Conservation (phyloP, 2,888 invertebrate genomes). For the Leucophenga maculata region DNA sequence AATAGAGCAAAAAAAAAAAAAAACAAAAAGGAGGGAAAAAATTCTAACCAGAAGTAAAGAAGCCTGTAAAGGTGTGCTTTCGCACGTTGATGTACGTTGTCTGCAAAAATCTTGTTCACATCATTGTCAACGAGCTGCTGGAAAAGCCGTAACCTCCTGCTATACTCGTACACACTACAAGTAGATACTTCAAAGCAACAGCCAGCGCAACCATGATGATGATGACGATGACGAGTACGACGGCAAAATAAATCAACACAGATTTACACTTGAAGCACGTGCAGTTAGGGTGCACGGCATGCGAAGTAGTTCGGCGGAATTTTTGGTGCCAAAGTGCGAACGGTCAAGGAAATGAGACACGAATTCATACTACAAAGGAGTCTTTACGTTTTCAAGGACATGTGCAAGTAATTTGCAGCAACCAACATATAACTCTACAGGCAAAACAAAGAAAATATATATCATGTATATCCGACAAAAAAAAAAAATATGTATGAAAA, state of each 20-base stretch:
- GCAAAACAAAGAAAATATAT: too few species aligned
- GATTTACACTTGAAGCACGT: constrained; percentile 16
- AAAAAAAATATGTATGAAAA: too few species aligned
- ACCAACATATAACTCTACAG: too few species aligned
- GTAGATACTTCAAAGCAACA: too few species aligned
- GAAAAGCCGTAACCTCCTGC: too few species aligned
- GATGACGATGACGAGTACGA: too few species aligned
- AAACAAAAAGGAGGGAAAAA: neutral
- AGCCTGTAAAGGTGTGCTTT: constrained; percentile 3
- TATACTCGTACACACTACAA: too few species aligned
- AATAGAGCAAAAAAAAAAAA: neutral
- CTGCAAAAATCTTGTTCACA: neutral
- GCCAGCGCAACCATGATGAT: neutral
- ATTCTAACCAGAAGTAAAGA: neutral
- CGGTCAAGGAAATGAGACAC: constrained; percentile 24
- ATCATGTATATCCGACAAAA: too few species aligned
- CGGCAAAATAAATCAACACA: constrained; percentile 23
- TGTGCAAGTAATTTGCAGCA: too few species aligned
- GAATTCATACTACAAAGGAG: neutral
- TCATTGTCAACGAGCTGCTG: neutral
- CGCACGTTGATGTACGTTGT: neutral
- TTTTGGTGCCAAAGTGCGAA: neutral
- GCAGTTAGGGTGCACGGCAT: neutral
- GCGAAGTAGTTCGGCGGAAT: neutral
- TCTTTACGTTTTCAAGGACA: constrained; percentile 6